Base-by-base conservation (phyloP, 2,888 invertebrate genomes). In the Cartodere bifasciata region DNA sequence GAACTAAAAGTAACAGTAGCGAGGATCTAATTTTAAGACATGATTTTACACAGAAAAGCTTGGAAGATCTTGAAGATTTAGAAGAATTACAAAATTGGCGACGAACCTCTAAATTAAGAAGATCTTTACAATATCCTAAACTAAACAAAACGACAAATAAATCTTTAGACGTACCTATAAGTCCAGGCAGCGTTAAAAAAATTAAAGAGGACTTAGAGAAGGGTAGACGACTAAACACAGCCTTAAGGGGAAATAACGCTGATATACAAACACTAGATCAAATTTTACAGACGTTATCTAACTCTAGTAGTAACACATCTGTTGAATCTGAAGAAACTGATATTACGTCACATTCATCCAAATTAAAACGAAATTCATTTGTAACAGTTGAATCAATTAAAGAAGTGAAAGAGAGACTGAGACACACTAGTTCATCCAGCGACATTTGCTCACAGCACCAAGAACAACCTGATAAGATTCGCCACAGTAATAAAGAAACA, bases 121-220 rank as follows among this genome's bases (percentile, higher is more conserved):
- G 71, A 36, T 77, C 79, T 3, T 61, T 81, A 41, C 75, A 81
- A 48, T 73, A 75, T 51, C 72, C 76, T 4, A 73, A 72, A 46
- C 45, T 49, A 34, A 50, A 44, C 24, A 48, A 46, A 31, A 35
- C 33, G 11, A 11, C 41, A 4, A 35, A 35, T 7, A 51, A 47
- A 37, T 48, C 49, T 3, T 28, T 42, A 16, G 56, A 59, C 41
- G 39, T 58, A 23, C 68, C 69, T 3, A 59, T 60, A 38, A 64
- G 58, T 35, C 61, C 58, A 2, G 68, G 68, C 7, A 69, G 63
- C 39, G 69, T 71, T 2, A 60, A 64, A 2, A 66, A 65, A 43
- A 64, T 70, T 28, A 58, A 64, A 2, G 63, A 67, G 23, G 69
- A 70, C 40, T 46, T 70, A 28, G 70, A 70, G 46, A 68, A 66